These are phyloP conservation scores for Parasteatoda tepidariorum DNA, from an alignment of 1,140 invertebrate genomes.

Conservation along the genomic window DNA sequence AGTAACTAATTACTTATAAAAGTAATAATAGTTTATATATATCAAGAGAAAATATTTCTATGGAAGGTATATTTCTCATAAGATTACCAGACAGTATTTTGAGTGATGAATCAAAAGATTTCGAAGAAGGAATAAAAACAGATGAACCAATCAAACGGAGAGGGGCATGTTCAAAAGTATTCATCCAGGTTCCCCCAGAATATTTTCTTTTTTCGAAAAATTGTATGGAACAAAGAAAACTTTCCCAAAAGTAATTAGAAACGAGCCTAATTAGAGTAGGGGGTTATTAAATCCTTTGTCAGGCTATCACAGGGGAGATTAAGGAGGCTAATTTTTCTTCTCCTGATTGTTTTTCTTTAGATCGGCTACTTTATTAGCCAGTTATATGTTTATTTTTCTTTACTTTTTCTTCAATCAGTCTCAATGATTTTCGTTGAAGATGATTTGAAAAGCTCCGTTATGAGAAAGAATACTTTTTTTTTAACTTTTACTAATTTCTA, in stretches of 20 bases:
- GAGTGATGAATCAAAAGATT: background rate
- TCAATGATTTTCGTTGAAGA: background rate
- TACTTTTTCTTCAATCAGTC: background rate
- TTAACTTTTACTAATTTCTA: background rate
- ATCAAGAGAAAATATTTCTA: too few species aligned
- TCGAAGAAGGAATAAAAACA: background rate
- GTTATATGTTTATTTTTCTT: background rate
- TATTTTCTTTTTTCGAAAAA: constrained; percentile 5
- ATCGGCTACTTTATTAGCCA: constrained; percentile 18
- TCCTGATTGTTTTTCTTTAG: constrained; percentile 36
- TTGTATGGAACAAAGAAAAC: constrained; percentile 29
- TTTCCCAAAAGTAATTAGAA: constrained; percentile 53
- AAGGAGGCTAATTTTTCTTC: constrained; percentile 53
- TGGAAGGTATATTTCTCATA: too few species aligned
- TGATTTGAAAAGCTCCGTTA: background rate
- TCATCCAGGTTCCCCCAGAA: background rate
- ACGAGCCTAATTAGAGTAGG: constrained; percentile 37
- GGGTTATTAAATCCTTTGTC: constrained; percentile 57
- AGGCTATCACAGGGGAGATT: constrained; percentile 34
- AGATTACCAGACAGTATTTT: too few species aligned
- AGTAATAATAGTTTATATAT: too few species aligned
- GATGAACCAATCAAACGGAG: background rate
- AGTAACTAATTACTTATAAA: too few species aligned
- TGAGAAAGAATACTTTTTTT: background rate
- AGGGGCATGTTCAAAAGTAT: background rate